Evolutionary conservation across 2,888 invertebrate species (phyloP).

Genomic region (Caradrina kadenii): DNA sequence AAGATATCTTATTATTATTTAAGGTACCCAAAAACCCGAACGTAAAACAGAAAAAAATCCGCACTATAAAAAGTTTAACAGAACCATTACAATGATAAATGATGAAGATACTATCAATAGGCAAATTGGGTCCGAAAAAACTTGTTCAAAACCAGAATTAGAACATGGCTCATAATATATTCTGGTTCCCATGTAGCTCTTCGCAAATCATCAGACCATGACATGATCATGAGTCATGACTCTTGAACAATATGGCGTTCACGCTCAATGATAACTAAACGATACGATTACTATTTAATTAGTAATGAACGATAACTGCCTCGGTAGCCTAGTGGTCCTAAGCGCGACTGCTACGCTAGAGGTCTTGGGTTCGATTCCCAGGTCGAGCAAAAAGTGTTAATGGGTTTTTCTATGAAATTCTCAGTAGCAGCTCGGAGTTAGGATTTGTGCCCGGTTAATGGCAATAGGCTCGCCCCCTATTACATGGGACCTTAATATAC

Average conservation of each 20-base stretch:
- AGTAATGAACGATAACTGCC: conserved; percentile 65
- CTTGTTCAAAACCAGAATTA: conserved; percentile 41
- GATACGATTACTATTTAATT: conserved; percentile 75
- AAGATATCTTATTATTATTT: neutral
- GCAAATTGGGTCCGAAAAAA: conserved; percentile 38
- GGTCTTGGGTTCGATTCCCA: too few species aligned
- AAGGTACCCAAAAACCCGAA: conserved; percentile 3
- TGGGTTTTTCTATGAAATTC: too few species aligned
- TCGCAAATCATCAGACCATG: conserved; percentile 73
- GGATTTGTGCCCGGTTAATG: too few species aligned
- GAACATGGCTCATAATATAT: conserved; percentile 45
- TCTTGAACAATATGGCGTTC: conserved; percentile 82
- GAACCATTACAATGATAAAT: conserved; percentile 51
- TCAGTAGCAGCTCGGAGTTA: too few species aligned
- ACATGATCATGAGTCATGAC: conserved; percentile 66
- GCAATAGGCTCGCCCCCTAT: too few species aligned
- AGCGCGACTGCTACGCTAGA: too few species aligned
- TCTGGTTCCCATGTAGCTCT: conserved; percentile 69
- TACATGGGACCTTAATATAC: too few species aligned
- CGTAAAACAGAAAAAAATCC: conserved; percentile 25
- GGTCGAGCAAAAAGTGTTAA: too few species aligned
- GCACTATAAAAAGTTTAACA: conserved; percentile 33
- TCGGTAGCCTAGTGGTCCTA: too few species aligned
- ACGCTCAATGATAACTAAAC: conserved; percentile 78
- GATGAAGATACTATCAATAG: conserved; percentile 44